These are phyloP conservation scores for Tricholaema leucomelas DNA, from an alignment of 2,113 vertebrate genomes.

Conservation along the genomic window DNA sequence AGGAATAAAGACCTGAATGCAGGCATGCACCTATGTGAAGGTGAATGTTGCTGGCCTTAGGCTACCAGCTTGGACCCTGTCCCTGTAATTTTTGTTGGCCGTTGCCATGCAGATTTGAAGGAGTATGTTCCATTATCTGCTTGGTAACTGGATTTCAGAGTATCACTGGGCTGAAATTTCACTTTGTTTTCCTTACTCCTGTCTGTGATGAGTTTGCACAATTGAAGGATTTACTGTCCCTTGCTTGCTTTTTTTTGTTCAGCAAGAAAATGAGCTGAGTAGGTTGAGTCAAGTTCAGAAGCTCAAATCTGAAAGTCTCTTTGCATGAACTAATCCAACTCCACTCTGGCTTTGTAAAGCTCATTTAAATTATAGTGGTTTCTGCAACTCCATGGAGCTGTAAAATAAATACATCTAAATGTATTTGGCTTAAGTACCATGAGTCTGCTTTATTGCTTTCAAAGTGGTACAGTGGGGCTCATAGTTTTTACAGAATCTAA, in stretches of 20 bases:
- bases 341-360: not conserved
- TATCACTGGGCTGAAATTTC: not conserved
- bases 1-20: not conserved
- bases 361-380: not conserved
- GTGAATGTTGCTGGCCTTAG: not conserved
- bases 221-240: not conserved
- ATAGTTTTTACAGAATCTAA: not conserved
- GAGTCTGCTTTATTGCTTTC: not conserved
- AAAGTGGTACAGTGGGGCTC: not conserved
- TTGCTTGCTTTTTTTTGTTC: not conserved
- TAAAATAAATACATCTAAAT: slow-evolving; percentile 34
- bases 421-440: not conserved
- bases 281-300: not conserved
- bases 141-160: not conserved
- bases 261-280: not conserved
- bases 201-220: not conserved
- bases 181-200: not conserved
- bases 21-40: fast-evolving
- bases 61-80: not conserved
- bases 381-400: not conserved
- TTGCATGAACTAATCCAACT: not conserved
- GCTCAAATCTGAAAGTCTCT: not conserved
- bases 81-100: not conserved
- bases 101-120: not conserved
- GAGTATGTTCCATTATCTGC: not conserved